Evolutionary conservation across 2,797 vertebrate genomes (phyloP), one percentile per base, ranked within the genome.

Genomic region (Lates japonicus): DNA sequence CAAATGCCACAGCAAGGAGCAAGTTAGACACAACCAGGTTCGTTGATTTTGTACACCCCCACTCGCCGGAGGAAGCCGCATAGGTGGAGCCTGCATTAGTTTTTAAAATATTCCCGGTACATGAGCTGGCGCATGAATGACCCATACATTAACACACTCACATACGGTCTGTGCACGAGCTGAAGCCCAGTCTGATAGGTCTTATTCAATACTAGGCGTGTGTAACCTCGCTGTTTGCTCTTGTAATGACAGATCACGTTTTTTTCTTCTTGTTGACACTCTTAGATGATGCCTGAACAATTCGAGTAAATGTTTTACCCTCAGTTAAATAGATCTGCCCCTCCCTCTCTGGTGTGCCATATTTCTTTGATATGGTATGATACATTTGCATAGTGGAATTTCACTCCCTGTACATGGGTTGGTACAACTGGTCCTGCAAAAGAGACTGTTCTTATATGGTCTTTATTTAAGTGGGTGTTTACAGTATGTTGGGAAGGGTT

Each of bases 81-180:
- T 48, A 75, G 85, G 78, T 84, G 82, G 67, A 86, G 84, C 41
- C 52, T 68, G 66, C 14, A 31, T 33, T 59, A 3, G 20, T 59
- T 67, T 70, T 69, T 35, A n/a, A 59, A 72, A 68, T 20, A 14
- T 72, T 66, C n/a, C 54, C 20, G 19, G 22, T 20, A 52, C 25
- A 48, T 13, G 63, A 2, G 3, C 39, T 46, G 29, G 7, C 42
- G 3, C 31, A 41, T 64, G 9, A 60, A 41, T 70, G 59, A 61
- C 5, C 63, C 37, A 42, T 20, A 41, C 49, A 51, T 44, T 8
- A 17, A 64, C 20, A 41, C 22, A 52, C 25, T 9, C 29, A 41
- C 58, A 25, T 11, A 20, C 10, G 41, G 35, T 35, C 16, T 39
- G 33, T 20, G 25, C 33, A n/a, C 13, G 51, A 51, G 41, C 19